These are phyloP conservation scores for Leptopilina syphax DNA, from an alignment of 2,888 invertebrate genomes.

Conservation along the genomic window DNA sequence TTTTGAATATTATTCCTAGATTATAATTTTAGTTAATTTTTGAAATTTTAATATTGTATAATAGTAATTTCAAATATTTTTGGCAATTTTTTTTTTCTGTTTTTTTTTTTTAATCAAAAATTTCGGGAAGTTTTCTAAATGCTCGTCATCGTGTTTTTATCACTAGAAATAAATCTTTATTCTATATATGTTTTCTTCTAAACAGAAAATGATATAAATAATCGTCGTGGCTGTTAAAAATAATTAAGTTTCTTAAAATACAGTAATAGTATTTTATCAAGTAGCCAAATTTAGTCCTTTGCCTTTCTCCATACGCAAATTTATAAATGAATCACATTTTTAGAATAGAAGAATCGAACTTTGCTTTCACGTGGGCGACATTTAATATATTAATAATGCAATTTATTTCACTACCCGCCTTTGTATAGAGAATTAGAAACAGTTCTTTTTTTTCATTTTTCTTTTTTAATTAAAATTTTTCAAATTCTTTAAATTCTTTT, in stretches of 20 bases:
- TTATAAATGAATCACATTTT: background rate
- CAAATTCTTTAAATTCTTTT: no score
- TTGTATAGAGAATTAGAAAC: no score
- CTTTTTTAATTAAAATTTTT: no score
- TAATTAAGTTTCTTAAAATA: conserved; percentile 9
- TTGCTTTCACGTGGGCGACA: conserved; percentile 4
- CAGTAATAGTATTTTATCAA: background rate
- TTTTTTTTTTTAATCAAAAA: no score
- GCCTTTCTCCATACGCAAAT: background rate
- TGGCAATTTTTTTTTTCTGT: no score
- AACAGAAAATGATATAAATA: conserved; percentile 1
- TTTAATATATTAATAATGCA: background rate
- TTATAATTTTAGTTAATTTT: no score
- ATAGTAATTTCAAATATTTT: no score
- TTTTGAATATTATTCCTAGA: no score
- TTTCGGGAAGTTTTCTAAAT: background rate
- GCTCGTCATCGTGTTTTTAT: background rate
- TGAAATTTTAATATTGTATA: no score
- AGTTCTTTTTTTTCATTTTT: no score
- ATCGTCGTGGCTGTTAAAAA: background rate
- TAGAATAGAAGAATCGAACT: background rate
- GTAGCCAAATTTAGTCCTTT: conserved; percentile 3
- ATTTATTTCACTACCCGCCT: background rate
- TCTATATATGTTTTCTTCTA: background rate
- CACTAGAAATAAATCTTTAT: background rate